Evolutionary conservation across 2,113 vertebrate species (phyloP), one percentile per base, ranked within the genome.

Genomic region (Pteruthius melanotis): DNA sequence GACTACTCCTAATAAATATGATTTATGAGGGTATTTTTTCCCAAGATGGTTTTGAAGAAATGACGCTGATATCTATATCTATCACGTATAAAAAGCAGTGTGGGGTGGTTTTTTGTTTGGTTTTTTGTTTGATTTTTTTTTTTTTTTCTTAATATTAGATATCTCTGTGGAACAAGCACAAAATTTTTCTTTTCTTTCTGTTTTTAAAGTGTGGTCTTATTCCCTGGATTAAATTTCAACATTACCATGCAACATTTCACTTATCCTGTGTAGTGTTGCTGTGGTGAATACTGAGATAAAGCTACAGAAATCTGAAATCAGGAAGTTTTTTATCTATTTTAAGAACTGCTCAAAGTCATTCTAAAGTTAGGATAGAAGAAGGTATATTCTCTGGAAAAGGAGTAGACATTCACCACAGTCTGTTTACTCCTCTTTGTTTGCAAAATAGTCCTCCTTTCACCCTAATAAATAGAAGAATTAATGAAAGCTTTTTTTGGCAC

Each of bases 391-490:
- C 52, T 83, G 37, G 69, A 72, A 94, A 91, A 83, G 31, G 6
- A 79, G 44, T 31, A 89, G 71, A 42, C 21, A 66, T 87, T 92
- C 52, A 59, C 77, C 37, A 66, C 42, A 69, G 54, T 76, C 68
- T 91, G 42, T 95, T 95, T 93, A 82, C 85, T 92, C 39, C 17
- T 85, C 45, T 90, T 84, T 91, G 69, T 94, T 94, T 96, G 65
- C 31, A 92, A 94, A 94, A 90, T 4, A 94, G 27, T 77, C 13
- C 61, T 95, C 50, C 78, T 94, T 94, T 93, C 96, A 94, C 84
- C 83, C 87, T 94, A 95, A 90, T 85, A 96, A 92, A 88, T 45
- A 95, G 56, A 87, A 92, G 80, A 96, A 95, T 94, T 97, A 96
- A 97, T 94, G 83, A 81, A 87, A 89, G 83, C 28, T 82, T 93